Base-by-base conservation (phyloP, 2,888 invertebrate genomes). In the Nemotelus nigrinus region DNA sequence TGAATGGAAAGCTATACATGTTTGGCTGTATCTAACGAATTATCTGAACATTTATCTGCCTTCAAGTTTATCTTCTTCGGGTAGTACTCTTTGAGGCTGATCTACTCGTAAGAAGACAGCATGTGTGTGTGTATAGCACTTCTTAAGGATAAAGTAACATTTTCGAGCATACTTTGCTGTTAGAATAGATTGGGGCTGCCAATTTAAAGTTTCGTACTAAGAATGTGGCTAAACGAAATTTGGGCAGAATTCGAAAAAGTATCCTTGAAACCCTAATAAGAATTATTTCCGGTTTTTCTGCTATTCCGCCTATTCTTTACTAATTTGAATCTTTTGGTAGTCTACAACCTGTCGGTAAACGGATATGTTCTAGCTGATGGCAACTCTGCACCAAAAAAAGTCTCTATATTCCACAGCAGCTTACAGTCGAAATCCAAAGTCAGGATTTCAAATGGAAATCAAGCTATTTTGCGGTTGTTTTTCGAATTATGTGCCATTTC, bases 41-140 rank as follows among this genome's bases (percentile, higher is more conserved):
- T 74, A 74, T 74, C 74, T 60, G 60, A 74, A n/a, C 74, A 60
- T 74, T 74, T 74, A 74, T 74, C 74, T 63, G 74, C 60, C 48
- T 74, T 74, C 63, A 63, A 50, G n/a, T 50, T 41, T 25, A 25
- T 25, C 25, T 25, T 25, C 25, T 25, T 25, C 25, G 25, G 25
- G 25, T 25, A 25, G 43, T 72, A 7, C 47, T 67, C 67, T 10
- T 70, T 55, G 48, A 8, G 47, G 70, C 53, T 50, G 55, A 70
- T 39, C 48, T 67, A 25, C 67, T 3, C 25, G 53, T 70, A 70
- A 55, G 70, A 70, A 53, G 70, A 25, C 70, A 63, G 25, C 25
- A 25, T 25, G 25, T 2, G 55, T 55, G 53, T 53, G 53, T 70
- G 70, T 70, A 55, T 55, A 53, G 55, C 55, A 55, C 55, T 39